Base-by-base conservation (phyloP, 2,797 vertebrate genomes). In the Mycteria americana region DNA sequence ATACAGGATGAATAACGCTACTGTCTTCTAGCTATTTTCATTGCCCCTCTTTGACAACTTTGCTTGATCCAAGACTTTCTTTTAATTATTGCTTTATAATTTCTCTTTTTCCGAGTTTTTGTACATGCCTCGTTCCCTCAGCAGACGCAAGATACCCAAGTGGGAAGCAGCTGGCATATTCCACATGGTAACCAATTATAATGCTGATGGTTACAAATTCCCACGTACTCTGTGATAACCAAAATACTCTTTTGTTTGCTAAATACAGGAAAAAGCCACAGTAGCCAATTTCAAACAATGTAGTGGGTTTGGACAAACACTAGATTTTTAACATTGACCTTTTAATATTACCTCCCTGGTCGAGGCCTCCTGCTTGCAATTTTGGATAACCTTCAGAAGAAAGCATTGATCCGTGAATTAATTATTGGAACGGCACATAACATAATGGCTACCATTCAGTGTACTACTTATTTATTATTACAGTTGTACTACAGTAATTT, bases 341-440 rank as follows among this genome's bases (percentile, higher is more conserved):
- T 92, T 90, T 62, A 50, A 11, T 85, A 41, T 64, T 28, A 46
- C 27, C 30, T 93, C 9, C 31, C 11, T 62, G 50, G 14, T 54
- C 2, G 16, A 81, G 54, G 39, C 57, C 22, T 92, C 27, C 91
- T 86, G 69, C 64, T 75, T 92, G 48, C 41, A 51, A 4, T 91
- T 93, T 94, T 96, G 41, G 70, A 77, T 92, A 85, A 77, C 48
- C 64, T 93, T 89, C 91, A 85, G 84, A 89, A 57, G 51, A 70
- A 64, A 81, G 33, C 75, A 72, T 27, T 93, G 79, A 93, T 78
- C 68, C 41, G 24, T 88, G 35, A 93, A 68, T 56, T 93, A 87
- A 63, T 92, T 59, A 79, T 43, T 91, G 51, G 68, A 76, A 70
- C 18, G 18, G 37, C 45, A 68, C n/a, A 35, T 53, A 70, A 12